Conservation (phyloP, 2,888 invertebrate species). For the Caprella mutica region DNA sequence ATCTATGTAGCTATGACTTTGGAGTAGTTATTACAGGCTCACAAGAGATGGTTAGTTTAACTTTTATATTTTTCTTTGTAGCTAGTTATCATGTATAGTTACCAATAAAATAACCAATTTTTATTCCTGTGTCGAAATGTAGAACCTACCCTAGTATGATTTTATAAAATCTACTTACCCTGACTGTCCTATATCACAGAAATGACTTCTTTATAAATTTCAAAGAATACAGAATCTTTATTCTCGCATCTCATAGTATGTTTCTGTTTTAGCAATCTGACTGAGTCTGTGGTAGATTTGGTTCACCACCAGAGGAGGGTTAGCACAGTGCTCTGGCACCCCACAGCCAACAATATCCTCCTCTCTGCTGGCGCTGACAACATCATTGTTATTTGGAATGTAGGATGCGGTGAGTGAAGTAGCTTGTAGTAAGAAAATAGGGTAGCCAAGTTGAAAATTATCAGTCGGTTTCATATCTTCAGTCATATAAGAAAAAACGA, state of each 20-base stretch:
- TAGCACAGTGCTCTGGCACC: conserved; percentile 91
- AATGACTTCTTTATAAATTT: background rate
- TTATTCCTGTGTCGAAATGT: too few relatives aligned
- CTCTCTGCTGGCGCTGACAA: conserved; percentile 88
- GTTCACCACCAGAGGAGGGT: conserved; percentile 85
- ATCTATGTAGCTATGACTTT: too few relatives aligned
- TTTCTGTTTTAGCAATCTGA: conserved; percentile 55
- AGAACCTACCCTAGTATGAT: too few relatives aligned
- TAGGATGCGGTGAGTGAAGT: conserved; percentile 81
- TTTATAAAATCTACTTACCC: too few relatives aligned
- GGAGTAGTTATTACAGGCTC: too few relatives aligned
- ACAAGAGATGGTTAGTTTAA: too few relatives aligned
- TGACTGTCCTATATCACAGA: background rate
- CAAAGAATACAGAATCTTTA: background rate
- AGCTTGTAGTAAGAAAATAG: conserved; percentile 44
- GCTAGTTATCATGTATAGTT: too few relatives aligned
- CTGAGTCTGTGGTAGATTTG: conserved; percentile 85
- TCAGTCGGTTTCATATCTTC: too few relatives aligned
- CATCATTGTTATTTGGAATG: conserved; percentile 86
- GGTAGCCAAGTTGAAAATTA: conserved; percentile 1
- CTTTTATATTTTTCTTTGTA: too few relatives aligned
- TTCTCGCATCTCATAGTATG: background rate
- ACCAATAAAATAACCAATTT: too few relatives aligned
- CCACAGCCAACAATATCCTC: conserved; percentile 85
- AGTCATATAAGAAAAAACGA: too few relatives aligned